Percentiles rank a stretch among this genome's conserved stretches.
Evolutionary conservation across 1,140 invertebrate genomes (phyloP).

Genomic region (Dufourea novaeangliae): DNA sequence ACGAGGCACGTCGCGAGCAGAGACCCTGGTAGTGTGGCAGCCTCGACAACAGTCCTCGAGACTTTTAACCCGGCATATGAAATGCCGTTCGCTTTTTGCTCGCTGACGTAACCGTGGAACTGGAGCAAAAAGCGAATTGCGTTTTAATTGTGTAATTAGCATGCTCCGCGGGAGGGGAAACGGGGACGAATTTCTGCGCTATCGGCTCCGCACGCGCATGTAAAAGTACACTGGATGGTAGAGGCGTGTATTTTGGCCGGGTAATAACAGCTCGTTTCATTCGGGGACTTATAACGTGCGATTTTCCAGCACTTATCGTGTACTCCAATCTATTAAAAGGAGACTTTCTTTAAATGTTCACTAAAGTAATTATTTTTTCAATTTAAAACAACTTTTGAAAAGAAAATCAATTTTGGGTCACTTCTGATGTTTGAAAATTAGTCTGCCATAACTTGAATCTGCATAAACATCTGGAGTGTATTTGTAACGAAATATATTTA

Average conservation of each 20-base stretch:
- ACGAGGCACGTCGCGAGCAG: too few relatives aligned
- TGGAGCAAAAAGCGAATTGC: slow-evolving; percentile 2
- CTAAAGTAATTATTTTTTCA: too few relatives aligned
- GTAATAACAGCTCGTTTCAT: neutral
- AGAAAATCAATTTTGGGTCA: too few relatives aligned
- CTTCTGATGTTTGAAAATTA: too few relatives aligned
- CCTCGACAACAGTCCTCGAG: slow-evolving; percentile 20
- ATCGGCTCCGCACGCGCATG: neutral
- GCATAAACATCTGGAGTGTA: too few relatives aligned
- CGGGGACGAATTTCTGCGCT: slow-evolving; percentile 6
- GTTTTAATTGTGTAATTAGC: slow-evolving; percentile 12
- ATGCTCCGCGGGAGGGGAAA: neutral
- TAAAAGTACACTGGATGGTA: neutral
- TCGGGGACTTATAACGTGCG: neutral
- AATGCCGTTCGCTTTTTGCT: slow-evolving; percentile 25
- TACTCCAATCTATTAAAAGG: too few relatives aligned
- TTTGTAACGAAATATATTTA: too few relatives aligned
- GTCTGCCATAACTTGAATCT: too few relatives aligned
- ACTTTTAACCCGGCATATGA: slow-evolving; percentile 34
- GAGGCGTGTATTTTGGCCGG: neutral
- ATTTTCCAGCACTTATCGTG: too few relatives aligned
- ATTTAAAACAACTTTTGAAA: too few relatives aligned
- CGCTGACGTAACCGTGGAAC: slow-evolving; percentile 17
- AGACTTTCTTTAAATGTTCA: too few relatives aligned
- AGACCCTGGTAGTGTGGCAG: too few relatives aligned